Base-by-base conservation (phyloP, 2,888 invertebrate genomes). In the Pterobdella sp. region DNA sequence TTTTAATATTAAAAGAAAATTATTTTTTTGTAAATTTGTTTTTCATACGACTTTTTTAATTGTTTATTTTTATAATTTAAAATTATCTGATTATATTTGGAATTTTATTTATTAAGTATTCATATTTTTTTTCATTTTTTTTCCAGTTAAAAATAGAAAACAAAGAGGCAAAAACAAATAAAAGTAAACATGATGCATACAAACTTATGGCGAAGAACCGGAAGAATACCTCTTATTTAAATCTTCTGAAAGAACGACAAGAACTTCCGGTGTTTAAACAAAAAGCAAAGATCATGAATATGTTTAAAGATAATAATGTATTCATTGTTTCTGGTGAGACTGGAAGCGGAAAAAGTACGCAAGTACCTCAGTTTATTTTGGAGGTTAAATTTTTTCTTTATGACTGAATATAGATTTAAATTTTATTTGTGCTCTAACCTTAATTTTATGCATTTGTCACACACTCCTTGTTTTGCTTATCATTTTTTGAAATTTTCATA, bases 261-360 rank as follows among this genome's bases (percentile, higher is more conserved):
- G 70, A 78, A 32, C 76, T 82, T 31, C 82, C 82, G 3, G 82
- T 82, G 10, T 82, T 75, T 73, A 76, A 79, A 49, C 77, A 80
- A 73, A 78, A 76, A 68, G 77, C 77, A 1, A 66, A 72, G 22
- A 79, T 82, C 32, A 31, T 81, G 29, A 78, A 79, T 7, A 73
- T 73, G 7, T 75, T 82, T 1, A 68, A 73, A 14, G 74, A 74
- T 14, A 74, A 80, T 49, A 78, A 76, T 74, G 81, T 82, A 3
- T 77, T 81, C 22, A 79, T 82, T 56, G 77, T 82, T 36, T 81
- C 81, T n/a, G 82, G 82, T 36, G 82, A 82, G 73, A 82, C 82
- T 10, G 82, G 82, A 29, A 81, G 82, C 76, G 82, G 82, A 0
- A 82, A 82, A 75, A 82, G 81, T 76, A 82, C 82, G 1, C 82